phyloP scores from a whole-genome alignment of 2,113 vertebrate species.

The Ia io region DNA sequence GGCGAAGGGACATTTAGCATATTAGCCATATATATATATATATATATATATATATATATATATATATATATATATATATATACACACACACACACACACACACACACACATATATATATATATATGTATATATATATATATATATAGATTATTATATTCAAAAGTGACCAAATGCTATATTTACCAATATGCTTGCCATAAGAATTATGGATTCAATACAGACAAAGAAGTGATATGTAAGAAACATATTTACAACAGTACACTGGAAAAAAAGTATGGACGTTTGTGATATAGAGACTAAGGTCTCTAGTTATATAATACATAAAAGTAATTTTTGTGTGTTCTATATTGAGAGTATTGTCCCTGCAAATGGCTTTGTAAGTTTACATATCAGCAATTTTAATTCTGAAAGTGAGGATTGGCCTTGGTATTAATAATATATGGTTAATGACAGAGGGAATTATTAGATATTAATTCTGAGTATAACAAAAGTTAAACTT shows the following conservation, averaged over 20 bases:
- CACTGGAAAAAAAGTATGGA: not conserved
- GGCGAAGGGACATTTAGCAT: too few species aligned
- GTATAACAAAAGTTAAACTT: slow-evolving; percentile 58
- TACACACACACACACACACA: too few species aligned
- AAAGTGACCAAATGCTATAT: not conserved
- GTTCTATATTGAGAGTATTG: not conserved
- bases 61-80: too few species aligned
- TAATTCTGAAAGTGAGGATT: slow-evolving; percentile 31
- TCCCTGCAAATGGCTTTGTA: not conserved
- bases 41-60: too few species aligned
- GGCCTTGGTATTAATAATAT: not conserved
- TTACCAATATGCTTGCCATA: not conserved
- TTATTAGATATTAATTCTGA: not conserved
- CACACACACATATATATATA: too few species aligned
- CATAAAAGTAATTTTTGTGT: not conserved
- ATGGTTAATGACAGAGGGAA: not conserved
- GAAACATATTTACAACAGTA: not conserved
- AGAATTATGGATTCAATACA: not conserved
- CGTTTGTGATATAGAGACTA: not conserved
- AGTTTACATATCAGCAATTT: not conserved
- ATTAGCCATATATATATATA: too few species aligned
- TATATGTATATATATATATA: too few species aligned
- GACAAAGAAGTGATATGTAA: not conserved
- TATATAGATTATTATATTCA: not conserved
- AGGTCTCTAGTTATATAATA: not conserved